Conservation (phyloP, 2,888 invertebrate genomes). For the Tiliacea citrago region DNA sequence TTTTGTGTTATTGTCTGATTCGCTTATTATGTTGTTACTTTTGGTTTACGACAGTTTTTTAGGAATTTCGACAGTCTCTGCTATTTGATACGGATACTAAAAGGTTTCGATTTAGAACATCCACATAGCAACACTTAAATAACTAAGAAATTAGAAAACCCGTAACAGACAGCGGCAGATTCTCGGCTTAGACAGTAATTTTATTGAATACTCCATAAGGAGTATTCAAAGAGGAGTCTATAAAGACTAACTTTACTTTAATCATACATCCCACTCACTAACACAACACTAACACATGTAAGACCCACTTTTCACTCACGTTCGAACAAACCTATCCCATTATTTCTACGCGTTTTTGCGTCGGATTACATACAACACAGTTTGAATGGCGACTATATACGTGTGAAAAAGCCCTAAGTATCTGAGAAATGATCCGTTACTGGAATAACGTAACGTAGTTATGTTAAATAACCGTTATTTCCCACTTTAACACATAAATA, state of each 20-base stretch:
- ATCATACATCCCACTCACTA: constrained; percentile 18
- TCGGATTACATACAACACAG: constrained; percentile 7
- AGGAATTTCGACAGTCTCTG: no score
- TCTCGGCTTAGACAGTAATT: not conserved
- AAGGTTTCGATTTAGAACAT: not conserved
- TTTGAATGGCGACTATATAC: constrained; percentile 32
- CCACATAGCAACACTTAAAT: not conserved
- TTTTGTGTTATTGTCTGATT: no score
- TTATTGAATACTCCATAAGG: not conserved
- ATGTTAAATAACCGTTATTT: constrained; percentile 70
- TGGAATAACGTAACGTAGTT: constrained; percentile 54
- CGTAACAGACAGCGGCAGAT: not conserved
- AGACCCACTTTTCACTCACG: constrained; percentile 27
- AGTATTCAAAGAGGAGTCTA: no score
- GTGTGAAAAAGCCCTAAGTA: constrained; percentile 50
- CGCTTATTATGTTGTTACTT: no score
- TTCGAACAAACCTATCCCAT: constrained; percentile 25
- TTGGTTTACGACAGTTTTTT: no score
- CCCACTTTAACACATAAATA: constrained; percentile 70
- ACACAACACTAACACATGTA: not conserved
- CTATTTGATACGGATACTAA: not conserved
- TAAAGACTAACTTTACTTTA: not conserved
- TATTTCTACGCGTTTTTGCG: constrained; percentile 25
- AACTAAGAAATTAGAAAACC: not conserved
- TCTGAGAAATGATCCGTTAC: constrained; percentile 51